Evolutionary conservation across 2,888 invertebrate species (phyloP), one percentile per base, ranked within the genome.

Genomic region (Scaptomyza parva): DNA sequence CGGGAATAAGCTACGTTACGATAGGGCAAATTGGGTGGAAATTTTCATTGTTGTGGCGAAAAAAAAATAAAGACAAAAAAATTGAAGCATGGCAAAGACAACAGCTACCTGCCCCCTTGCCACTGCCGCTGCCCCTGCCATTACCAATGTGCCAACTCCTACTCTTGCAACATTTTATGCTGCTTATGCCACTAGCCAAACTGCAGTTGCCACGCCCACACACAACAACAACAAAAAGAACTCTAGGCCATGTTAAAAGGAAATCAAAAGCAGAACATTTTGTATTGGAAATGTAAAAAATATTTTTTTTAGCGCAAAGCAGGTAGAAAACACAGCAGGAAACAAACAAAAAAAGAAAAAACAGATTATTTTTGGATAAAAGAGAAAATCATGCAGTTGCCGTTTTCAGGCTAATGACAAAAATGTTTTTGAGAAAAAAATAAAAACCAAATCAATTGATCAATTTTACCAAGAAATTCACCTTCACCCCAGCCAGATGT

Each of bases 301-400:
- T n/a, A n/a, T n/a, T n/a, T n/a, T n/a, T 28, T 67, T 58, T 62
- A 76, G 60, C 59, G 77, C 77, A 72, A 57, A 68, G 77, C 78
- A 75, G 75, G 75, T 75, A 37, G 17, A 17, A 35, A 30, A 30
- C 43, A 26, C 65, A 65, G 59, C 53, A 41, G 33, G 51, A 47
- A 30, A 43, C 37, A 33, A 18, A 28, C 24, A 39, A 57, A 39
- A 57, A 39, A 45, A 20, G 20, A n/a, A 45, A 62, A 20, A 45
- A 20, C 26, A 2, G 41, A 63, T 63, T 51, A 39, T 63, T 18
- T 62, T 61, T 12, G 61, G 22, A n/a, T 35, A n/a, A 20, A 30
- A 45, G 30, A 45, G 18, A 28, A 47, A 47, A 47, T 52, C 17
- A 53, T 28, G 39, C 14, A 9, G 26, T 20, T 22, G 22, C 4